These are phyloP conservation scores for Tachystola acroxantha DNA, from an alignment of 2,888 invertebrate genomes.

Conservation along the genomic window DNA sequence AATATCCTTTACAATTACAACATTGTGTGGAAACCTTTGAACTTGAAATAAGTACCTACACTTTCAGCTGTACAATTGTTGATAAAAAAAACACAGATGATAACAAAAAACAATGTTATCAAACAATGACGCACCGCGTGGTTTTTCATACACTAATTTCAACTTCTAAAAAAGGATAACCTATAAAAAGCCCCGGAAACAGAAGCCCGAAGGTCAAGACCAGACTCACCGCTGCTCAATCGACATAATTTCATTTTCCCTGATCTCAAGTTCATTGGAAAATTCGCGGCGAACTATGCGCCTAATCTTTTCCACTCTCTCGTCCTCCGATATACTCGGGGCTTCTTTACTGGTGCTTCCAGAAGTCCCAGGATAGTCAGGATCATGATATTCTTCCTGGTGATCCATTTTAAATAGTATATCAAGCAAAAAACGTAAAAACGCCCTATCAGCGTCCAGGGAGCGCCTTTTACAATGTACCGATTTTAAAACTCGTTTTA, in stretches of 20 bases:
- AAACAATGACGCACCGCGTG: conserved; percentile 5
- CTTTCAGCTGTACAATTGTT: background rate
- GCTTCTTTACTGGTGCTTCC: conserved; percentile 39
- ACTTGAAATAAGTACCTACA: too few relatives aligned
- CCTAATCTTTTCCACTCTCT: conserved; percentile 70
- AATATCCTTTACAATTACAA: too few relatives aligned
- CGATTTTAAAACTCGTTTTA: conserved; percentile 18
- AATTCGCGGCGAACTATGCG: conserved; percentile 85
- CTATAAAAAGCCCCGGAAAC: conserved; percentile 3
- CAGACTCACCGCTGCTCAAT: conserved; percentile 81
- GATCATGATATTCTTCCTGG: conserved; percentile 77
- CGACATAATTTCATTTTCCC: conserved; percentile 84
- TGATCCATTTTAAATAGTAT: conserved; percentile 51
- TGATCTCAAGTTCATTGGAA: conserved; percentile 81
- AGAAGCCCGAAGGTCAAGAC: conserved; percentile 9
- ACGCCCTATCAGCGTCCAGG: conserved; percentile 40
- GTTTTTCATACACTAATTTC: conserved; percentile 1
- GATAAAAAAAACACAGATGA: background rate
- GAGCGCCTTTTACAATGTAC: conserved; percentile 22
- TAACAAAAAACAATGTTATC: background rate
- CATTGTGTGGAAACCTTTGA: too few relatives aligned
- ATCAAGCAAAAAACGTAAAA: conserved; percentile 32
- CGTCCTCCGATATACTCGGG: conserved; percentile 43
- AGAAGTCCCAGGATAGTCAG: conserved; percentile 70
- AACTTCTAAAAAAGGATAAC: conserved; percentile 3